phyloP scores from a whole-genome alignment of 2,888 invertebrate species.

The Drosophila rubida region DNA sequence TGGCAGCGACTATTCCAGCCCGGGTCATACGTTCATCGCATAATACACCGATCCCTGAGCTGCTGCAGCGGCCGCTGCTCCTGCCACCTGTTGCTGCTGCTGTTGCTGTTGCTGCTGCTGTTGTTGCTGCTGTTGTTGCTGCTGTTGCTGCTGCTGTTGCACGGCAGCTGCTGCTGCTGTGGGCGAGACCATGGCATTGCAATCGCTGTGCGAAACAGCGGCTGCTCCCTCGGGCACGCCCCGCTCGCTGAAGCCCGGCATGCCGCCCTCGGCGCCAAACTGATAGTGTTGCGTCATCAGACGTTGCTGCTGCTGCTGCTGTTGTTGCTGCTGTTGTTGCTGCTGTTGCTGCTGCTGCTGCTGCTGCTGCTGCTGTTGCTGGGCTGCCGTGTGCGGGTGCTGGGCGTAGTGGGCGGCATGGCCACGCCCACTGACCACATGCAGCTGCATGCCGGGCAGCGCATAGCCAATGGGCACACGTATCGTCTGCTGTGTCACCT shows the following conservation, averaged over 20 bases:
- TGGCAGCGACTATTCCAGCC: constrained; percentile 85
- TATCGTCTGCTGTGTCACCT: constrained; percentile 86
- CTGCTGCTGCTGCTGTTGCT: constrained; percentile 71
- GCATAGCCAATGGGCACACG: constrained; percentile 85
- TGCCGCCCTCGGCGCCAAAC: constrained; percentile 76
- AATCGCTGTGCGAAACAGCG: constrained; percentile 85
- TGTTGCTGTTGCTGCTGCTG: constrained; percentile 52
- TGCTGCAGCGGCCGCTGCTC: constrained; percentile 32
- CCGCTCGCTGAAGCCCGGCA: constrained; percentile 86
- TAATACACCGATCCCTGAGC: constrained; percentile 88
- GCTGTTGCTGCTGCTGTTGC: constrained; percentile 42
- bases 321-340: constrained; percentile 63
- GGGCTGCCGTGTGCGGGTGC: constrained; percentile 70
- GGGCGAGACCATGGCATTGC: constrained; percentile 80
- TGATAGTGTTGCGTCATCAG: constrained; percentile 82
- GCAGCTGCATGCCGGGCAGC: constrained; percentile 85
- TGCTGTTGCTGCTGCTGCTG: constrained; percentile 65
- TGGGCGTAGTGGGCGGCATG: constrained; percentile 76
- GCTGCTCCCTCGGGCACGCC: constrained; percentile 91
- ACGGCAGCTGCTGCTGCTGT: constrained; percentile 52
- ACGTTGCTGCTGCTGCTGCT: constrained; percentile 77
- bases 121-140: constrained; percentile 47
- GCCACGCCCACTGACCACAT: constrained; percentile 84
- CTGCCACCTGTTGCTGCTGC: constrained; percentile 52
- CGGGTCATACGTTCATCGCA: constrained; percentile 94